Conservation (phyloP, 1,140 invertebrate species). For the Magallana gigas region DNA sequence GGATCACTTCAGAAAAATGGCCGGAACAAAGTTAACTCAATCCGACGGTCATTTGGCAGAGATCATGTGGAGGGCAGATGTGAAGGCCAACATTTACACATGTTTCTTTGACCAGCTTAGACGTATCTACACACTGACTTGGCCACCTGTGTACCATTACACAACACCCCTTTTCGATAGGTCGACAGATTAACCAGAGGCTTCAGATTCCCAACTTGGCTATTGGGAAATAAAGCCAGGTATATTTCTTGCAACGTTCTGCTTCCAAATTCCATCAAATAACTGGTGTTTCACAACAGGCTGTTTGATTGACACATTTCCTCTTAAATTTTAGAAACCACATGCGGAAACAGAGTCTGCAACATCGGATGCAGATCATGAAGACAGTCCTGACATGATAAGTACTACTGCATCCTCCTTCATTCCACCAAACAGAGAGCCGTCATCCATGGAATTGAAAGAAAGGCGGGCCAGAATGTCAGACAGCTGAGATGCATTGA, state of each 20-base stretch:
- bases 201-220: background rate
- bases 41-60: constrained; percentile 36
- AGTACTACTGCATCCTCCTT: background rate
- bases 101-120: too few species aligned
- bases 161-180: too few species aligned
- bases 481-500: background rate
- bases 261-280: background rate
- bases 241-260: background rate
- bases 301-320: too few species aligned
- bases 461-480: background rate
- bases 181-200: background rate
- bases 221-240: background rate
- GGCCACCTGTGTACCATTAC: too few species aligned
- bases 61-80: too few species aligned
- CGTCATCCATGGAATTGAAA: background rate
- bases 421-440: background rate
- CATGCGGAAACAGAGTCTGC: background rate
- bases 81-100: too few species aligned
- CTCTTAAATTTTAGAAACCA: background rate
- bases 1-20: constrained; percentile 36
- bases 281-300: background rate
- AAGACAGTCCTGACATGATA: background rate
- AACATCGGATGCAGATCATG: background rate
- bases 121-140: too few species aligned
- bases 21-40: background rate